phyloP scores from a whole-genome alignment of 2,113 vertebrate species.

The Aldabrachelys gigantea region DNA sequence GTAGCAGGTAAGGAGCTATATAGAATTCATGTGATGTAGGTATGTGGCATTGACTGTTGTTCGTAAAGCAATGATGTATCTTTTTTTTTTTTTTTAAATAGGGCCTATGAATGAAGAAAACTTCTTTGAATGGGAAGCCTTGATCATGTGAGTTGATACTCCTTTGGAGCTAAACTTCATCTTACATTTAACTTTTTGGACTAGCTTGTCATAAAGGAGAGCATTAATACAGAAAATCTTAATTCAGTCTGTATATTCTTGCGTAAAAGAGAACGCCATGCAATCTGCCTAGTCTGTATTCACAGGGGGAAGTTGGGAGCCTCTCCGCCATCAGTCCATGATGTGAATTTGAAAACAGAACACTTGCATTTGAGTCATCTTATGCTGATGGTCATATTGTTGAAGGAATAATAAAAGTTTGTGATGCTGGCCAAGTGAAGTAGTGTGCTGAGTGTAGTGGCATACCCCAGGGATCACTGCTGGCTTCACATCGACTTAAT shows the following conservation, averaged over 20 bases:
- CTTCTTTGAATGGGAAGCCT: conserved; percentile 98
- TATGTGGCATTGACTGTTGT: background rate
- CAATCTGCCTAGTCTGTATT: background rate
- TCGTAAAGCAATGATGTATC: background rate
- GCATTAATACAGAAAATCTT: background rate
- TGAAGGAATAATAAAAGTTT: background rate
- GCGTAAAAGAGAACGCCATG: background rate
- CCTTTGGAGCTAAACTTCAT: background rate
- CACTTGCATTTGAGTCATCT: background rate
- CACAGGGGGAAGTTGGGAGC: background rate
- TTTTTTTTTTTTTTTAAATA: conserved; percentile 54
- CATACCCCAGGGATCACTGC: background rate
- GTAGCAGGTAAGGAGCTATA: conserved; percentile 90
- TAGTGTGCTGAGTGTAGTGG: background rate
- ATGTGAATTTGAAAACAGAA: background rate
- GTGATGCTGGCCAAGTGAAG: background rate
- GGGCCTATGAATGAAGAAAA: conserved; percentile 98
- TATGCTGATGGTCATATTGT: background rate
- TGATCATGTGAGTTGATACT: conserved; percentile 92
- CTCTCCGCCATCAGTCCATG: background rate
- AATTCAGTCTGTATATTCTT: background rate
- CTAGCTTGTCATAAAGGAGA: background rate
- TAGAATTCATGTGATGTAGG: background rate
- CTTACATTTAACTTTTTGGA: background rate
- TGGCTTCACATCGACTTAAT: background rate